These are phyloP conservation scores for Magallana angulata DNA, from an alignment of 1,140 invertebrate species.

Conservation along the genomic window DNA sequence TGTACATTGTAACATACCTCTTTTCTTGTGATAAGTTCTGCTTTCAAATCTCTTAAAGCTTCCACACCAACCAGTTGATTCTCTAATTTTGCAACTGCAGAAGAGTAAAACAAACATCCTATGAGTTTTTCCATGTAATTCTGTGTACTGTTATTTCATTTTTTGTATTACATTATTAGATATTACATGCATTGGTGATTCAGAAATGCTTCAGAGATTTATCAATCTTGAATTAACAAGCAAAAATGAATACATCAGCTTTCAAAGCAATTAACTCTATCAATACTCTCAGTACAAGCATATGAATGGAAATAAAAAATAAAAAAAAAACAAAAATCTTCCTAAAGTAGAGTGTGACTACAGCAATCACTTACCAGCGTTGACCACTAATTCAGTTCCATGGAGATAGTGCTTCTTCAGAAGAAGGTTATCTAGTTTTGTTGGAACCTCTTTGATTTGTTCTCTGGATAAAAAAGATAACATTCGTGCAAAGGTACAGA, in stretches of 20 bases:
- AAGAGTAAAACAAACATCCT: slow-evolving; percentile 2
- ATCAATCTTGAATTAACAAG: too few species aligned
- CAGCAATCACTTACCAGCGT: slow-evolving; percentile 71
- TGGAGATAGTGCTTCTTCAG: slow-evolving; percentile 90
- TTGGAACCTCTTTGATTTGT: slow-evolving; percentile 88
- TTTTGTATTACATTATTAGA: too few species aligned
- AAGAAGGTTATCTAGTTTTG: slow-evolving; percentile 86
- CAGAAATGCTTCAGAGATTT: too few species aligned
- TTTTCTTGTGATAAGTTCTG: slow-evolving; percentile 86
- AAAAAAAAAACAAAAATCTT: too few species aligned
- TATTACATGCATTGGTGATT: too few species aligned
- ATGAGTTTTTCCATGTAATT: too few species aligned
- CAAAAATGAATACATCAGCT: too few species aligned
- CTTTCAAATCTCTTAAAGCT: slow-evolving; percentile 88
- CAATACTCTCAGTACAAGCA: too few species aligned
- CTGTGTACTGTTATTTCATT: too few species aligned
- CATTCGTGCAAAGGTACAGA: not conserved
- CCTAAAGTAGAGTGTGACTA: too few species aligned
- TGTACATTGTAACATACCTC: slow-evolving; percentile 81
- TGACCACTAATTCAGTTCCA: slow-evolving; percentile 89
- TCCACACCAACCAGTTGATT: slow-evolving; percentile 88
- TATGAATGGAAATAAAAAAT: too few species aligned
- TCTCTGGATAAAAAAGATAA: slow-evolving; percentile 82
- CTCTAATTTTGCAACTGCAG: slow-evolving; percentile 82
- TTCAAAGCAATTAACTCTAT: too few species aligned